These are phyloP conservation scores for Gallinago stenura DNA, from an alignment of 2,797 vertebrate genomes.

Conservation along the genomic window DNA sequence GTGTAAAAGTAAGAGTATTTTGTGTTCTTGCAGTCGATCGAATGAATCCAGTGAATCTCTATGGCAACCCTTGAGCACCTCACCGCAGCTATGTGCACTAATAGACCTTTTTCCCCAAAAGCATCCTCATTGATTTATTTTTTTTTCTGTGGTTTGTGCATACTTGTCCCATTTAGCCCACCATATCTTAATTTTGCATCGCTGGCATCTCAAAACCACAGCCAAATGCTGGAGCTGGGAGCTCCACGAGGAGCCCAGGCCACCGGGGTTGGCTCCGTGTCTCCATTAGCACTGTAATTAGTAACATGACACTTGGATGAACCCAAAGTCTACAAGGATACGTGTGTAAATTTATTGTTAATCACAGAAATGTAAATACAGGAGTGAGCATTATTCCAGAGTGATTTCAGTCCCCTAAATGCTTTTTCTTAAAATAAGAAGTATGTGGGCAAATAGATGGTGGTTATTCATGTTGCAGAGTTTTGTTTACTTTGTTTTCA, in stretches of 20 bases:
- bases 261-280: background rate
- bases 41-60: conserved; percentile 13
- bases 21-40: background rate
- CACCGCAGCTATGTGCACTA: background rate
- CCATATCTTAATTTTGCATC: rapidly evolving
- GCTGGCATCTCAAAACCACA: background rate
- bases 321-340: background rate
- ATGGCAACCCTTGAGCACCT: conserved; percentile 36
- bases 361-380: background rate
- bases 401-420: rapidly evolving
- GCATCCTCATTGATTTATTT: background rate
- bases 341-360: background rate
- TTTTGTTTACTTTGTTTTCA: background rate
- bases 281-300: background rate
- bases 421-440: background rate
- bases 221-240: background rate
- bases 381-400: background rate
- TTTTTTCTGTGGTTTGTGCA: background rate
- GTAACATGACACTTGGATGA: background rate
- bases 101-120: background rate
- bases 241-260: background rate
- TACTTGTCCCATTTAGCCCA: background rate
- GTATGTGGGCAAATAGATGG: rapidly evolving
- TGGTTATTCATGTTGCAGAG: background rate
- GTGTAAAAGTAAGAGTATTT: background rate